Base-by-base conservation (phyloP, 2,888 invertebrate genomes). In the Apodemia zela region DNA sequence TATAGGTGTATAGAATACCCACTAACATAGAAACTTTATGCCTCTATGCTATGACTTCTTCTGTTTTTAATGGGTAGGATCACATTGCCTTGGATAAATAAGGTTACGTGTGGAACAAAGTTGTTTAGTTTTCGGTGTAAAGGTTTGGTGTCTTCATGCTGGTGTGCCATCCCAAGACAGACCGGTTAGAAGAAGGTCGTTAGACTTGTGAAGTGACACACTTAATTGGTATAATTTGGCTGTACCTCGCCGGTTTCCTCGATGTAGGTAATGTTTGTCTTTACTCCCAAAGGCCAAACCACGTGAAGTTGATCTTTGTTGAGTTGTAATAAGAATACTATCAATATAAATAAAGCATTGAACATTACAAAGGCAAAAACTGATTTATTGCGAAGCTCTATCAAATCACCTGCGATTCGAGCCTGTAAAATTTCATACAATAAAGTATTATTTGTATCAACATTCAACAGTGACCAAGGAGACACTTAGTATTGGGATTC, bases 331-430 rank as follows among this genome's bases (percentile, higher is more conserved):
- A 99, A 96, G 93, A 99, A 98, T 84, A 99, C 98, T 93, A 98
- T 97, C 93, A 99, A 95, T 88, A 99, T 98, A 95, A 99, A 99
- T 85, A 99, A 95, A 90, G 98, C 97, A 95, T 99, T 99, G 94
- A 99, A 96, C 98, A 99, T 99, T 93, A 99, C 97, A 95, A 99
- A 98, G 85, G 97, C 97, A 92, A 98, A 98, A 82, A 98, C 98
- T 81, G 97, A 97, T 92, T 98, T 98, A 95, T 99, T 99, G 84
- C 99, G 94, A 84, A 99, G 95, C 85, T 98, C 98, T 85, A 97
- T 94, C 89, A 99, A 94, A 91, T 98, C 98, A 80, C 93, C 93
- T 81, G 97, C 97, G 82, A 97, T 96, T 85, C 97, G 94, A 85
- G 95, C 97, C 97, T 97, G 94, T 89, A 93, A 94, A 88, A 86